Evolutionary conservation across 2,797 vertebrate genomes (phyloP), one percentile per base, ranked within the genome.

Genomic region (Paramormyrops hopkinsi): DNA sequence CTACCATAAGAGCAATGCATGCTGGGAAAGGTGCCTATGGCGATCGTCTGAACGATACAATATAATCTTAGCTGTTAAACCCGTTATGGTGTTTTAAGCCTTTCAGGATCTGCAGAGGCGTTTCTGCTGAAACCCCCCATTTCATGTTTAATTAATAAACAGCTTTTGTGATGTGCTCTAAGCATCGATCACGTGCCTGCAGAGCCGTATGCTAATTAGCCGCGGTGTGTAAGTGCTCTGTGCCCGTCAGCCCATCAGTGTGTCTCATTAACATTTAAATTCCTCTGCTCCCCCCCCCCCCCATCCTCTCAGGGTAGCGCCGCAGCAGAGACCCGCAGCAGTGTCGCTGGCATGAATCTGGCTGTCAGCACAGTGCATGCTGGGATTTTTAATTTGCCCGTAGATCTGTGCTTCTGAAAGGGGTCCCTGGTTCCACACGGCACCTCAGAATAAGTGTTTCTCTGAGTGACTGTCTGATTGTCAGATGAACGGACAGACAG

Each of bases 101-200:
- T 76, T 19, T 19, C 12, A 37, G 33, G 69, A 41, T 76, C 33
- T 76, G 69, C 33, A 6, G 22, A 19, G 25, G 9, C 8, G 25
- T 82, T 88, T 22, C 19, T 44, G 59, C 48, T 76, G 56, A 48
- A 48, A 8, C 87, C 22, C 85, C 89, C 88, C 82, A 48, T 91
- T 90, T 89, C 86, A 88, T 91, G 90, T 88, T 89, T 91, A 90
- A 89, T 91, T 90, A 88, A 90, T 91, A 73, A 90, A 88, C 46
- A 69, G 51, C 50, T 85, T 51, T 54, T 33, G 88, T 17, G 62
- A 88, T 76, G 17, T 33, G 48, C 62, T 76, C 82, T 5, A 17
- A 62, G 83, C 87, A 88, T 90, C 51, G 7, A 89, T 91, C 90
- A 88, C 17, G 22, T 1, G 46, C 84, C 86, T 56, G 51, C 82